Evolutionary conservation across 2,797 vertebrate species (phyloP).

Genomic region (Hypotaenidia philippensis): DNA sequence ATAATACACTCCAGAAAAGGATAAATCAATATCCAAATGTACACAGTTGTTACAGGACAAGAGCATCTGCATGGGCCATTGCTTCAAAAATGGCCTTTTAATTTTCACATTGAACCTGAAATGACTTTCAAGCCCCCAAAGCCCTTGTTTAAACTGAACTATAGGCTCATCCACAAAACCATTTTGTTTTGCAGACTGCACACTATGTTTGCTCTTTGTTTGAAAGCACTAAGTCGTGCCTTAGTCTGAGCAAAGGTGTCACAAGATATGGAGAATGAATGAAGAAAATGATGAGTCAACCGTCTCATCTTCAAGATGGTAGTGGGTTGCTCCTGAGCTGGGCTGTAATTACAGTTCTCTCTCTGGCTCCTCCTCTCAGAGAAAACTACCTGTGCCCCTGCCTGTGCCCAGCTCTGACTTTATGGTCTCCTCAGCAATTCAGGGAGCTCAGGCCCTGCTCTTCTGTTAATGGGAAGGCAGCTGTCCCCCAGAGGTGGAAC

Average conservation of each 20-base stretch:
- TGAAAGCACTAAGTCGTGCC: background rate
- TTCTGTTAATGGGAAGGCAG: background rate
- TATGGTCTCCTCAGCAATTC: background rate
- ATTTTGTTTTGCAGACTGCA: fast-evolving
- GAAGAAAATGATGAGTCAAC: fast-evolving
- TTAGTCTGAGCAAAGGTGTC: background rate
- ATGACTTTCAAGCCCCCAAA: background rate
- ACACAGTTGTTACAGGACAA: background rate
- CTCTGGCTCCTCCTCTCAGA: background rate
- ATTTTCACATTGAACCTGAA: background rate
- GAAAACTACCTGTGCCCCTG: fast-evolving
- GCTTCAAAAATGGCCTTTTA: background rate
- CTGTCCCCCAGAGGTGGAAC: background rate
- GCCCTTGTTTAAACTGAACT: background rate
- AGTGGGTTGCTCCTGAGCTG: background rate
- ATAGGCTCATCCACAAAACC: background rate
- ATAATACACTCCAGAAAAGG: background rate
- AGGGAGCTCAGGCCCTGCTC: background rate
- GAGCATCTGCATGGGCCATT: background rate
- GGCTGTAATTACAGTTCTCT: background rate
- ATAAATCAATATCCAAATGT: background rate
- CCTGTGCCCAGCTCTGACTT: background rate
- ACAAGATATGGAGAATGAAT: background rate
- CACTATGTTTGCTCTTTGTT: background rate
- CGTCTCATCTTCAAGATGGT: background rate